Evolutionary conservation across 2,797 vertebrate genomes (phyloP).

Genomic region (Pitangus sulphuratus): DNA sequence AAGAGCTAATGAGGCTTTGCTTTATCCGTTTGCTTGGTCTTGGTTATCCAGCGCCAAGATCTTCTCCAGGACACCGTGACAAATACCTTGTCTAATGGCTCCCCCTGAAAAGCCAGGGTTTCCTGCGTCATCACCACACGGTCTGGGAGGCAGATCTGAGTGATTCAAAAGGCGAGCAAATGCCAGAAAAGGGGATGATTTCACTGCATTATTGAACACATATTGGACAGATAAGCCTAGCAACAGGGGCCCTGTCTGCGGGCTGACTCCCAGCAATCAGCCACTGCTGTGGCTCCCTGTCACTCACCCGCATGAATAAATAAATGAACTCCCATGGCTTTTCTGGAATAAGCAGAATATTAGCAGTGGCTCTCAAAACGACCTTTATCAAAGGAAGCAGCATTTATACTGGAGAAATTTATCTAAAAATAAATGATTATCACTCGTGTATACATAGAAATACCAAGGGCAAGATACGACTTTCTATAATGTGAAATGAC

Average conservation of each 20-base stretch:
- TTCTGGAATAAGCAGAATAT: constrained; percentile 15
- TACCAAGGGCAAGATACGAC: constrained; percentile 65
- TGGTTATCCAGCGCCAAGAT: neutral
- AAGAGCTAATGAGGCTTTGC: neutral
- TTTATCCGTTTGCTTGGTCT: neutral
- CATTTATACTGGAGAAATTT: constrained; percentile 36
- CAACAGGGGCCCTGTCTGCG: constrained; percentile 16
- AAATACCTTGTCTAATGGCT: neutral
- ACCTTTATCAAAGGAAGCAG: constrained; percentile 47
- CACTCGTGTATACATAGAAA: constrained; percentile 56
- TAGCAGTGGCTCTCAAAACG: constrained; percentile 16
- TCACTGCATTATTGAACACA: neutral
- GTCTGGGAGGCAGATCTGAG: neutral
- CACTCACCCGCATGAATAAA: neutral
- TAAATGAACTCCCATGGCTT: constrained; percentile 1
- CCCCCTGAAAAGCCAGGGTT: neutral
- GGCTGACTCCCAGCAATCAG: constrained; percentile 1
- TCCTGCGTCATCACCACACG: neutral
- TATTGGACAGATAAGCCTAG: constrained; percentile 13
- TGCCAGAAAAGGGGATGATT: constrained; percentile 15
- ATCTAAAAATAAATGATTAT: constrained; percentile 67
- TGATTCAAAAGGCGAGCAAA: neutral
- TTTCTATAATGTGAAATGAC: constrained; percentile 58
- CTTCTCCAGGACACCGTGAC: neutral
- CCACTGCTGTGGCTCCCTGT: neutral